Evolutionary conservation across 2,888 invertebrate species (phyloP), one percentile per base, ranked within the genome.

Genomic region (Pyrocoelia pectoralis): DNA sequence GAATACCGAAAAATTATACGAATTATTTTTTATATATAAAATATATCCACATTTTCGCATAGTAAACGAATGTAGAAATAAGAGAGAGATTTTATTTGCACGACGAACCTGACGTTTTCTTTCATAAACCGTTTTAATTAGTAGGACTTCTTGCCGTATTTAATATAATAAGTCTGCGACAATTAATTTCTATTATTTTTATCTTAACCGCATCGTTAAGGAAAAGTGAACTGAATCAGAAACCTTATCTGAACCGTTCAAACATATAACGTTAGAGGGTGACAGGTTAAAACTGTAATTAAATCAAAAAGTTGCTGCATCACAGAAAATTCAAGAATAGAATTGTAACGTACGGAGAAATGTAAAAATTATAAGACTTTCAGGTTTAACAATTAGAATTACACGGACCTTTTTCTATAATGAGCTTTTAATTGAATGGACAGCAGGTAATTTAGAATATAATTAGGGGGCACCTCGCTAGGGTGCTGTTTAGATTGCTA

Each of bases 101-200:
- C 24, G 24, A 24, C 24, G 6, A 24, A 24, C 4, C 6, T 6
- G 24, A 24, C 6, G 24, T 24, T 24, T 6, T 24, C 24, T 6
- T 24, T 24, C 24, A 24, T 24, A 24, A 24, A 24, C 24, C 24
- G 24, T 24, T n/a, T 24, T 24, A 24, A 24, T 24, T 24, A 24
- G 24, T 24, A 24, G 24, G 24, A 6, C 24, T 24, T 24, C 24
- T 24, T 24, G 6, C 24, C 24, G 24, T 6, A 24, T 24, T 24
- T 6, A 24, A 24, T 24, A 24, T 24, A 24, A 24, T 24, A 40
- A 12, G 8, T 4, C 3, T n/a, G 40, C 40, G 13, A 40, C 40
- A 40, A 40, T 43, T 43, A 43, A 43, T 43, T 43, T 43, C 41
- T 13, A 2, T 13, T 13, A 43, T 43, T 43, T 43, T 43, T 43